Evolutionary conservation across 2,888 invertebrate species (phyloP).

Genomic region (Biston stratarius): DNA sequence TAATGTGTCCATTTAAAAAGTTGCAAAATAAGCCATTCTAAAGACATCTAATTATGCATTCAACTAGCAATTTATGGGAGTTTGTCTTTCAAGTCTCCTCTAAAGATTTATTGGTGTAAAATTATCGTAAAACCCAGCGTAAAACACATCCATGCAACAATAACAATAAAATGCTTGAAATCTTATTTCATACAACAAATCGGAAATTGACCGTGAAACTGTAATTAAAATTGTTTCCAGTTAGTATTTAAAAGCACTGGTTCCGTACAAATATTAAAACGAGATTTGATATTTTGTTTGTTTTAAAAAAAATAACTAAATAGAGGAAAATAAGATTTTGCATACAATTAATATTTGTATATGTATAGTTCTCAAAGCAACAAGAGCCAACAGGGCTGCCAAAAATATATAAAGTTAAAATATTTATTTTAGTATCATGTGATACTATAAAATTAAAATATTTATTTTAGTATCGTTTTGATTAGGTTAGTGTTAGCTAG

Average conservation of each 20-base stretch:
- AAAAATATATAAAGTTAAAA: too few species aligned
- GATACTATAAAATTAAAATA: too few species aligned
- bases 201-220: constrained; percentile 60
- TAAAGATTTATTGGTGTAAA: constrained; percentile 30
- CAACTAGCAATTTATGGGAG: constrained; percentile 30
- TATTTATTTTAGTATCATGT: too few species aligned
- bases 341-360: too few species aligned
- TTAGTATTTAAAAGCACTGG: constrained; percentile 48
- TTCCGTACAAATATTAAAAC: constrained; percentile 13
- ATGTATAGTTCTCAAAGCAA: too few species aligned
- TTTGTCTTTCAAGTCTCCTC: constrained; percentile 18
- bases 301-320: too few species aligned
- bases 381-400: too few species aligned
- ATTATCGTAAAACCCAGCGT: constrained; percentile 38
- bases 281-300: too few species aligned
- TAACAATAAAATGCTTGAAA: constrained; percentile 46
- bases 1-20: constrained; percentile 66
- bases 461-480: too few species aligned
- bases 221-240: constrained; percentile 56
- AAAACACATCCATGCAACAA: constrained; percentile 47
- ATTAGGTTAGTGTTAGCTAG: too few species aligned
- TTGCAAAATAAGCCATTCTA: constrained; percentile 51
- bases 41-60: constrained; percentile 29
- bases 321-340: too few species aligned
- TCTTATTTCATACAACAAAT: constrained; percentile 50